Percentiles rank a stretch among this genome's conserved stretches.
These are phyloP conservation scores for Eupeodes luniger DNA, from an alignment of 2,888 invertebrate genomes.

Conservation along the genomic window DNA sequence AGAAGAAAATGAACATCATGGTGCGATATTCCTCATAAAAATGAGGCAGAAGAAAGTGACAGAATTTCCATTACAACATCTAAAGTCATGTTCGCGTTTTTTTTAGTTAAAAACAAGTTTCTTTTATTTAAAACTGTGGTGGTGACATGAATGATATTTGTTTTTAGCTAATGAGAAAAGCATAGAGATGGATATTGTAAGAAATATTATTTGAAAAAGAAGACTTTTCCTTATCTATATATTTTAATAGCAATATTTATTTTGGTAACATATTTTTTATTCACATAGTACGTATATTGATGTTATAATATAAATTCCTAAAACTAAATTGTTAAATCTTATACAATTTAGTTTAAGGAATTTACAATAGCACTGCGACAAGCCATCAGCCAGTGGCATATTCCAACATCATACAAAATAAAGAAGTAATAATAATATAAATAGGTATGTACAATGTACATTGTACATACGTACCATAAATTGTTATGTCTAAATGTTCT, in stretches of 20 bases:
- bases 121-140: slow-evolving; percentile 67
- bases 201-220: neutral
- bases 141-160: slow-evolving; percentile 59
- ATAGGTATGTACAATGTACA: no score
- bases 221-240: no score
- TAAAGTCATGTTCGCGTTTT: slow-evolving; percentile 34
- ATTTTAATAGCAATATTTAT: neutral
- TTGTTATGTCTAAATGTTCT: no score
- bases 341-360: no score
- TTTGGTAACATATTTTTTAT: neutral
- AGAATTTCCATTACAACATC: slow-evolving; percentile 58
- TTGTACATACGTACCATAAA: no score
- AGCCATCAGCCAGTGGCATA: no score
- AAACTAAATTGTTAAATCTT: no score
- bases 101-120: slow-evolving; percentile 58
- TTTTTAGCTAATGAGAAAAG: neutral
- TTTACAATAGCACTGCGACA: no score
- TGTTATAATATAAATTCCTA: no score
- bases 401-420: no score
- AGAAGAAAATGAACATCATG: slow-evolving; percentile 37
- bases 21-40: slow-evolving; percentile 45
- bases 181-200: neutral
- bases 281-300: no score
- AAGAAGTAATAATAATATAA: no score
- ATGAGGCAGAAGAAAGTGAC: slow-evolving; percentile 47